phyloP scores from a whole-genome alignment of 2,113 vertebrate genomes.

The Girardinichthys multiradiatus region DNA sequence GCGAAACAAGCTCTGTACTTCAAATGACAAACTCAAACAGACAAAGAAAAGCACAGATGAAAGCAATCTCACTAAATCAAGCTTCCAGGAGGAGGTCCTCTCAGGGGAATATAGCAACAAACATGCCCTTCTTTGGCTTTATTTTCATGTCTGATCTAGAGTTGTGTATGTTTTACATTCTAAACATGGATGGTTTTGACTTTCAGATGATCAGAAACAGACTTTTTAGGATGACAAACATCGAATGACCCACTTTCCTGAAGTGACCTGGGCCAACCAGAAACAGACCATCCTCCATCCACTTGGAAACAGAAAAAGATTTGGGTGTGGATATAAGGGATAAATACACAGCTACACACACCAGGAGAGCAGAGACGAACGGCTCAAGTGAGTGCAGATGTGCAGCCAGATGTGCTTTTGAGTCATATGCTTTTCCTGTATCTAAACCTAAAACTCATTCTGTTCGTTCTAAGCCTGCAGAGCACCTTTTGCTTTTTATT shows the following conservation, averaged over 20 bases:
- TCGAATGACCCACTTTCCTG: slow-evolving; percentile 64
- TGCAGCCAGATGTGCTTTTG: slow-evolving; percentile 68
- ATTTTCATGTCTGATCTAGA: slow-evolving; percentile 43
- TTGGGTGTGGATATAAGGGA: slow-evolving; percentile 38
- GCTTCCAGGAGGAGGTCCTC: slow-evolving; percentile 22
- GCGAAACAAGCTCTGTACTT: slow-evolving; percentile 8
- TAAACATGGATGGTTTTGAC: slow-evolving; percentile 63
- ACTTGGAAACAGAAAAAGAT: slow-evolving; percentile 38
- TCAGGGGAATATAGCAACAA: slow-evolving; percentile 28
- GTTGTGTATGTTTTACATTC: slow-evolving; percentile 51
- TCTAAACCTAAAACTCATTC: slow-evolving; percentile 51
- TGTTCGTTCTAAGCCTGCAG: slow-evolving; percentile 36
- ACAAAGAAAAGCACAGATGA: slow-evolving; percentile 21
- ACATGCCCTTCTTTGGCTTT: slow-evolving; percentile 56
- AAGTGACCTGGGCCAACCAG: slow-evolving; percentile 60
- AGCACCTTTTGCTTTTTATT: background rate
- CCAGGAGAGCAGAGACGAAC: slow-evolving; percentile 31
- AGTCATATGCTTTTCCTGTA: slow-evolving; percentile 45
- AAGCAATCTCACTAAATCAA: slow-evolving; percentile 41
- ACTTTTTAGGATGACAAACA: slow-evolving; percentile 27
- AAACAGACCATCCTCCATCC: slow-evolving; percentile 56
- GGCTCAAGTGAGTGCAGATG: slow-evolving; percentile 64
- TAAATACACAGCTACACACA: slow-evolving; percentile 44
- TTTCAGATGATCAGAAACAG: slow-evolving; percentile 63
- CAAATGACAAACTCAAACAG: slow-evolving; percentile 13